Evolutionary conservation across 2,797 vertebrate genomes (phyloP).

Genomic region (Muraenolepis orangiensis): DNA sequence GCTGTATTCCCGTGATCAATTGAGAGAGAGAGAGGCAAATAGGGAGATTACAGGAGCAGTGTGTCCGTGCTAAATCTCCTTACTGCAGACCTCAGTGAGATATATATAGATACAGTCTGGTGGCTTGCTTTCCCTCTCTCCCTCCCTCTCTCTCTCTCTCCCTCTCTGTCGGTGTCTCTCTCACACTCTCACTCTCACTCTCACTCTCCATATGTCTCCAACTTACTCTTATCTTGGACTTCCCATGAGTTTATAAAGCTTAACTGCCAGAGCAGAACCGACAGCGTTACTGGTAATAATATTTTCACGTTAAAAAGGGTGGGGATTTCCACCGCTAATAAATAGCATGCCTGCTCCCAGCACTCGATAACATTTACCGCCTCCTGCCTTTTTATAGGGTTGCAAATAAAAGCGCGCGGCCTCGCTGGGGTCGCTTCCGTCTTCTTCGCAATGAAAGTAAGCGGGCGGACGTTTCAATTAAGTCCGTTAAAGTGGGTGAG

Average conservation of each 20-base stretch:
- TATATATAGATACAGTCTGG: constrained; percentile 67
- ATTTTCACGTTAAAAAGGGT: neutral
- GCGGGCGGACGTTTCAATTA: neutral
- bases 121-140: constrained; percentile 32
- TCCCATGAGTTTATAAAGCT: neutral
- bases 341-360: neutral
- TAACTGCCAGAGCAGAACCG: neutral
- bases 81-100: constrained; percentile 57
- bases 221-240: neutral
- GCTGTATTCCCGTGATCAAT: constrained; percentile 23
- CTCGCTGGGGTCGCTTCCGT: neutral
- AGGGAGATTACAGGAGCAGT: constrained; percentile 58
- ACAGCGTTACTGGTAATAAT: neutral
- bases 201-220: neutral
- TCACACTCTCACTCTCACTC: constrained; percentile 3
- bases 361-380: neutral
- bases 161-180: constrained; percentile 11
- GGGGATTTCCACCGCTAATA: neutral
- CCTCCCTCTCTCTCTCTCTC: constrained; percentile 13
- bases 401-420: neutral
- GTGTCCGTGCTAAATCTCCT: constrained; percentile 61
- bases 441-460: neutral
- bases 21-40: constrained; percentile 40
- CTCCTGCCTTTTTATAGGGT: neutral
- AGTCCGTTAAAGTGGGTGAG: neutral